Conservation (phyloP, 2,113 vertebrate genomes). For the Hyla sarda region DNA sequence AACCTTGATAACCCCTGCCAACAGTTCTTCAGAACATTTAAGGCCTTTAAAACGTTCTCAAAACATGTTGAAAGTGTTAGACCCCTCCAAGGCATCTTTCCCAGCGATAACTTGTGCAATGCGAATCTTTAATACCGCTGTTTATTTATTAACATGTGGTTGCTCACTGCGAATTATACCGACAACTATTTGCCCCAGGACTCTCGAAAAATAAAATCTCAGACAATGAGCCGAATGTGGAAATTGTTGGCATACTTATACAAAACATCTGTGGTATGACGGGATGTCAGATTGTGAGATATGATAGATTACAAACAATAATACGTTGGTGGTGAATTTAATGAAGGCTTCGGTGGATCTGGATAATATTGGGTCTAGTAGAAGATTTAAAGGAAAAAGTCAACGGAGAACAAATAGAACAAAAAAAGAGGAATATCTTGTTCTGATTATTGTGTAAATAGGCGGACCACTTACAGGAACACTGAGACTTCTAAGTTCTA, state of each 20-base stretch:
- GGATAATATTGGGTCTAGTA: not conserved
- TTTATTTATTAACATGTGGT: slow-evolving; percentile 35
- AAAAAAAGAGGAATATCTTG: not conserved
- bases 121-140: slow-evolving; percentile 13
- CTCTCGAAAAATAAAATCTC: slow-evolving; percentile 2
- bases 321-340: slow-evolving; percentile 9
- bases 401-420: not conserved
- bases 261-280: slow-evolving; percentile 37
- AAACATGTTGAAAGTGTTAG: not conserved
- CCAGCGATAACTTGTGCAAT: slow-evolving; percentile 35
- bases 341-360: not conserved
- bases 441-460: not conserved
- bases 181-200: slow-evolving; percentile 40
- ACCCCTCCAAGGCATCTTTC: slow-evolving; percentile 12
- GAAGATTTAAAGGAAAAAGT: not conserved
- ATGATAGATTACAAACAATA: slow-evolving; percentile 11
- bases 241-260: slow-evolving; percentile 36
- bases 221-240: slow-evolving; percentile 39
- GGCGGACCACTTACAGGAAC: not conserved
- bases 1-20: not conserved
- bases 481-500: not conserved
- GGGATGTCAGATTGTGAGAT: slow-evolving; percentile 20
- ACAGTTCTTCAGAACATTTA: not conserved
- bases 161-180: slow-evolving; percentile 26
- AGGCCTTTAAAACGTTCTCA: not conserved